Evolutionary conservation across 37 sponge, comb jelly and placozoan species (phyloP).

Genomic region (Spongilla lacustris): DNA sequence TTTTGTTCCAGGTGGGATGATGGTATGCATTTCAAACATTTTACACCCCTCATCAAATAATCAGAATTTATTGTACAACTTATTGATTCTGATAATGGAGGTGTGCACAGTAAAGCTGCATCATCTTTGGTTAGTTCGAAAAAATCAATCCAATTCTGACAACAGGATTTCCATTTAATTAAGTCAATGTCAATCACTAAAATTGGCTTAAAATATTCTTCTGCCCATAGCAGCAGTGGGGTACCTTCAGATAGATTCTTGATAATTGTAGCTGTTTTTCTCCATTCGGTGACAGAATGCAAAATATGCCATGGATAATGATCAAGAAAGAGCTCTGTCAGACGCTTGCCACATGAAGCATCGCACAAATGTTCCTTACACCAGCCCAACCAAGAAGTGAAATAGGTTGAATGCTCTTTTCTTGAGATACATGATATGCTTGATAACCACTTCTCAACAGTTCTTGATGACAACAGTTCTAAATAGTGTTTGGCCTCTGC

Average conservation of each 20-base stretch:
- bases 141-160: background rate
- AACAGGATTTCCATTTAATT: background rate
- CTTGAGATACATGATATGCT: background rate
- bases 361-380: background rate
- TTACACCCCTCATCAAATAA: background rate
- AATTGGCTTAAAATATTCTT: background rate
- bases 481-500: background rate
- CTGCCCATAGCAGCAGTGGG: background rate
- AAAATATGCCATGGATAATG: background rate
- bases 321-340: background rate
- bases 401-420: background rate
- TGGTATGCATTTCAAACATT: background rate
- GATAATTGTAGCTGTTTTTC: background rate
- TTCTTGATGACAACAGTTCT: background rate
- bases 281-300: background rate
- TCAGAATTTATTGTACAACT: background rate
- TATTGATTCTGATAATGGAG: background rate
- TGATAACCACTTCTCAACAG: background rate
- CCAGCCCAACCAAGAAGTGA: background rate
- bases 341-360: background rate
- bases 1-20: background rate
- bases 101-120: background rate
- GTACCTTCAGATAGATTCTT: background rate
- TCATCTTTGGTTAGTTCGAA: background rate
- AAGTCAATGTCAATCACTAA: background rate